A percentile compares a stretch with the other conserved stretches of the same genome.
phyloP scores from a whole-genome alignment of 2,797 vertebrate genomes.

The Nyctibius grandis region DNA sequence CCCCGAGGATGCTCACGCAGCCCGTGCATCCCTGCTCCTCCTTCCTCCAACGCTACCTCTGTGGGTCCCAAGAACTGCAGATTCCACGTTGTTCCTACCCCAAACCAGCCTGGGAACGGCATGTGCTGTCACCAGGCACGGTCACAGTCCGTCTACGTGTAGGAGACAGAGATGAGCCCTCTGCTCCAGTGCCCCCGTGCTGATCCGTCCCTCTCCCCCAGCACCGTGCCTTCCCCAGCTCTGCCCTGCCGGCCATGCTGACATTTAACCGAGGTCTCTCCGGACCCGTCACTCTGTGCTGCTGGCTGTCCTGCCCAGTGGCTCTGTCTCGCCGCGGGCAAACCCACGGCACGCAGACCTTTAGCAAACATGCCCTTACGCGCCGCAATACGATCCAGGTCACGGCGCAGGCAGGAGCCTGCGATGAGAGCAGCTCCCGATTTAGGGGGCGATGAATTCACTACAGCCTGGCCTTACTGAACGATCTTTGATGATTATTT shows the following conservation, averaged over 20 bases:
- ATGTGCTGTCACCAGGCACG: accelerated
- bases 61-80: neutral
- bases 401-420: neutral
- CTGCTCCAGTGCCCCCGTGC: neutral
- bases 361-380: neutral
- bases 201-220: neutral
- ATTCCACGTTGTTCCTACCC: neutral
- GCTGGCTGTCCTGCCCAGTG: neutral
- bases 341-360: neutral
- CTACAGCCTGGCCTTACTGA: neutral
- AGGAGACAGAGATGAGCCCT: too few species aligned
- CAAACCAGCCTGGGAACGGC: neutral
- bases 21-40: neutral
- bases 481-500: conserved; percentile 20
- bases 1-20: accelerated
- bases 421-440: neutral
- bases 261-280: neutral
- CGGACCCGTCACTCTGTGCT: neutral
- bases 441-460: neutral
- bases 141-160: neutral
- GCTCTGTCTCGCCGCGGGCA: neutral
- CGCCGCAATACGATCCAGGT: neutral
- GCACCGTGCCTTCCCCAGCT: accelerated
- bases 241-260: neutral
- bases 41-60: neutral